Evolutionary conservation across 2,113 vertebrate genomes (phyloP).

Genomic region (Takifugu bimaculatus): DNA sequence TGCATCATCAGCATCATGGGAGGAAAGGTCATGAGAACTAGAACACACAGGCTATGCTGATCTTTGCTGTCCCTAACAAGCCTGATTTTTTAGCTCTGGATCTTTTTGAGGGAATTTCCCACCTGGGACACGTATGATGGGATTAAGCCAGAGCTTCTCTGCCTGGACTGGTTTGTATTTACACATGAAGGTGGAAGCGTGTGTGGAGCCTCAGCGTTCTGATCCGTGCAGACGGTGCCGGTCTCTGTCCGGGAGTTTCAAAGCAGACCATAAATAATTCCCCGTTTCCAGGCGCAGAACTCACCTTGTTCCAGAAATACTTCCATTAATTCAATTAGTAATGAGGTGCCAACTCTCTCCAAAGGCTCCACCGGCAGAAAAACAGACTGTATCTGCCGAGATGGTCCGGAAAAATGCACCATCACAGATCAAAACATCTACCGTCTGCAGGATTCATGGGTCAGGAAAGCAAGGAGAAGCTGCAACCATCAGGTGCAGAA

Average conservation of each 20-base stretch:
- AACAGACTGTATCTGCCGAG: conserved; percentile 28
- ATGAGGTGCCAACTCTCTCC: conserved; percentile 44
- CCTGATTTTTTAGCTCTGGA: background rate
- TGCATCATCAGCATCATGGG: conserved; percentile 39
- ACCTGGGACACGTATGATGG: background rate
- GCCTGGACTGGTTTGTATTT: conserved; percentile 22
- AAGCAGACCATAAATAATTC: conserved; percentile 57
- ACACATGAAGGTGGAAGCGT: conserved; percentile 4
- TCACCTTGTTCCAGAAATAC: conserved; percentile 60
- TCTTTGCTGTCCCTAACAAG: background rate
- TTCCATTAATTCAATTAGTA: conserved; percentile 59
- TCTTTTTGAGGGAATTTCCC: background rate
- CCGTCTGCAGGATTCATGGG: conserved; percentile 41
- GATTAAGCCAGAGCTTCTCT: background rate
- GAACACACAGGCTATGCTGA: background rate
- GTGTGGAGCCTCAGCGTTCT: conserved; percentile 8
- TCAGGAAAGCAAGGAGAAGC: conserved; percentile 33
- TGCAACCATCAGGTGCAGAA: conserved; percentile 14
- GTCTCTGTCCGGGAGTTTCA: conserved; percentile 37
- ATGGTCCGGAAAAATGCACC: conserved; percentile 24
- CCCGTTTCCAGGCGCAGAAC: conserved; percentile 34
- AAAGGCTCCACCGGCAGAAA: conserved; percentile 20
- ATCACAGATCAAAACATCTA: conserved; percentile 55
- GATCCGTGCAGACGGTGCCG: conserved; percentile 40
- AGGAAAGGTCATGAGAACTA: background rate